These are phyloP conservation scores for Ectemnius continuus DNA, from an alignment of 2,888 invertebrate species.

Conservation along the genomic window DNA sequence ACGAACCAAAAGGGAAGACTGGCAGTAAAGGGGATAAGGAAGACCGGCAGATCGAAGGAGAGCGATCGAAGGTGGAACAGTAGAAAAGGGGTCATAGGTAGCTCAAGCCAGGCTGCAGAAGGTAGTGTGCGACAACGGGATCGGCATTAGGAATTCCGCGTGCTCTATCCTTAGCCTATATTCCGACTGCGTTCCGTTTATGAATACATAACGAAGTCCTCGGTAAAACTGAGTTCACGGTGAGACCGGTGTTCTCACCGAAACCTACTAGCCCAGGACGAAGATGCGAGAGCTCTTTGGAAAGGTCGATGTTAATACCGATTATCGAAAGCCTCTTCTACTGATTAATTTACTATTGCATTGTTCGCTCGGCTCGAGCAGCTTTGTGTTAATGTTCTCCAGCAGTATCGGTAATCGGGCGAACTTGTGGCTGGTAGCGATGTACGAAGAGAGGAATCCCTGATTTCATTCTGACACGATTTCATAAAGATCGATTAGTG, in stretches of 20 bases:
- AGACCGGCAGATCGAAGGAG: not conserved
- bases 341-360: conserved; percentile 12
- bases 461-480: not conserved
- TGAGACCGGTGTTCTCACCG: conserved; percentile 34
- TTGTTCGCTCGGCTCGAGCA: conserved; percentile 1
- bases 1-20: conserved; percentile 6
- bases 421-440: not conserved
- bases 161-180: conserved; percentile 60
- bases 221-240: conserved; percentile 56
- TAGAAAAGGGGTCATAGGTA: not conserved
- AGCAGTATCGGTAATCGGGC: not conserved
- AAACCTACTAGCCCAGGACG: conserved; percentile 14
- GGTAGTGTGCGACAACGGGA: conserved; percentile 34
- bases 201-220: conserved; percentile 72
- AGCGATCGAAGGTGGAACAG: not conserved
- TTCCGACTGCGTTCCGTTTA: conserved; percentile 70
- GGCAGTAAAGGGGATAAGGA: conserved; percentile 4
- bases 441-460: not conserved
- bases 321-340: conserved; percentile 37
- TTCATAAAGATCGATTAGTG: conserved; percentile 40
- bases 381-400: conserved; percentile 7
- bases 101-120: conserved; percentile 2
- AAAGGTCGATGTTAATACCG: conserved; percentile 44
- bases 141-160: conserved; percentile 69
- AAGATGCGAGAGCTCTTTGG: not conserved